Evolutionary conservation across 2,888 invertebrate genomes (phyloP).

Genomic region (Diplolepis rosae): DNA sequence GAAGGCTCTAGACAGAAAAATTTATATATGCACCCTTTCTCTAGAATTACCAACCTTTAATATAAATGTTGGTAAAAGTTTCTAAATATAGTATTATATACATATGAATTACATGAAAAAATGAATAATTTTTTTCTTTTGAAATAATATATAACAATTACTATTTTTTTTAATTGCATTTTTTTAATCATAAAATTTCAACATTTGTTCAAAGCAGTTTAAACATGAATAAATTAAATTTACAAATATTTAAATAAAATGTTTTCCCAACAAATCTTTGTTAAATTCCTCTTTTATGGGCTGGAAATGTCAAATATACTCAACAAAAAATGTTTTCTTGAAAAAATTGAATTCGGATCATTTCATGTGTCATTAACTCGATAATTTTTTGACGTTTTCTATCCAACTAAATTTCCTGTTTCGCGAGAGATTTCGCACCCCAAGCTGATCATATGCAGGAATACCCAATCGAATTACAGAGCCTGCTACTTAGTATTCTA

Average conservation of each 20-base stretch:
- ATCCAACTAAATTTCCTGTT: conserved; percentile 43
- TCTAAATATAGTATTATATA: neutral
- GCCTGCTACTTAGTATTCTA: conserved; percentile 45
- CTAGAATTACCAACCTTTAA: neutral
- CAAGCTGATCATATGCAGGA: conserved; percentile 56
- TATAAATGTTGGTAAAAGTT: neutral
- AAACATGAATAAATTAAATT: no score
- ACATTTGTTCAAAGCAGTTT: no score
- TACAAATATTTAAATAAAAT: no score
- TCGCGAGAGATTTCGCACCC: conserved; percentile 66
- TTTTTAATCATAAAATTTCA: no score
- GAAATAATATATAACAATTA: no score
- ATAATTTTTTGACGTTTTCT: conserved; percentile 24
- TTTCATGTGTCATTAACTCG: conserved; percentile 14
- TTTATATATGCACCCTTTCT: neutral
- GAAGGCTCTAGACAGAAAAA: neutral
- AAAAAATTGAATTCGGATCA: conserved; percentile 13
- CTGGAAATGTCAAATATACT: no score
- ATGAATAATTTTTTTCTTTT: no score
- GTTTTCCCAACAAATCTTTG: no score
- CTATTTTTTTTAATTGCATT: no score
- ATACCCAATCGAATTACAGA: conserved; percentile 65
- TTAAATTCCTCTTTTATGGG: no score
- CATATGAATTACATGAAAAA: no score
- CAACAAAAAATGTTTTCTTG: no score